A percentile compares a stretch with the other conserved stretches of the same genome.
Conservation (phyloP, 2,888 invertebrate genomes). For the Drosophila emarginata region DNA sequence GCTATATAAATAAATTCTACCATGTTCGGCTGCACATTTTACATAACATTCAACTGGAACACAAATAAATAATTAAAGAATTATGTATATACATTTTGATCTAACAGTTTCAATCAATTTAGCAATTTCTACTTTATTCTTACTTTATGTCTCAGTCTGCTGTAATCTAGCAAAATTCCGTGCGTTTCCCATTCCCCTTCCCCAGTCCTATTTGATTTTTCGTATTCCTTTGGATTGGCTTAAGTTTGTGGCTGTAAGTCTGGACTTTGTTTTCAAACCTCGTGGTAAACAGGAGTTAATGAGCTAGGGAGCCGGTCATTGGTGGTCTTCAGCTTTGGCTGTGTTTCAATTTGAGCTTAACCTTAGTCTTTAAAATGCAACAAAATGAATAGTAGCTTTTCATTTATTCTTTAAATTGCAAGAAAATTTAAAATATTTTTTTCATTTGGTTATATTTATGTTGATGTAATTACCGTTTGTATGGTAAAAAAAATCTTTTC, state of each 20-base stretch:
- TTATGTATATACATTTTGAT: too few relatives aligned
- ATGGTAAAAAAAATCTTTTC: not conserved
- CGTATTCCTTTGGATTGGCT: not conserved
- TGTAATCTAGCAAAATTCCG: too few relatives aligned
- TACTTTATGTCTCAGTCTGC: too few relatives aligned
- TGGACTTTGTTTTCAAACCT: not conserved
- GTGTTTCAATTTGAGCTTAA: not conserved
- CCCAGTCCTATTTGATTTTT: not conserved
- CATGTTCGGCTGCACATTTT: too few relatives aligned
- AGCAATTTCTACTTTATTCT: too few relatives aligned
- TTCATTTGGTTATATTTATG: too few relatives aligned
- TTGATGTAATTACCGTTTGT: too few relatives aligned
- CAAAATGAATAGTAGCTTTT: not conserved
- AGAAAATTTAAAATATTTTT: not conserved
- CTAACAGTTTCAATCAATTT: too few relatives aligned
- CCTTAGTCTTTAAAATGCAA: not conserved
- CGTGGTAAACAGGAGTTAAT: not conserved
- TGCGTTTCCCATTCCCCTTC: not conserved
- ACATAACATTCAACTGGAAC: too few relatives aligned
- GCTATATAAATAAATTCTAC: too few relatives aligned
- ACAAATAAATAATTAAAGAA: too few relatives aligned
- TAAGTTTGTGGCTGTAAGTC: not conserved
- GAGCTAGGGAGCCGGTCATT: not conserved
- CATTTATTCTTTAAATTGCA: not conserved
- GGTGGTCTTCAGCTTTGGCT: not conserved